Evolutionary conservation across 2,888 invertebrate species (phyloP).

Genomic region (Adela reaumurella): DNA sequence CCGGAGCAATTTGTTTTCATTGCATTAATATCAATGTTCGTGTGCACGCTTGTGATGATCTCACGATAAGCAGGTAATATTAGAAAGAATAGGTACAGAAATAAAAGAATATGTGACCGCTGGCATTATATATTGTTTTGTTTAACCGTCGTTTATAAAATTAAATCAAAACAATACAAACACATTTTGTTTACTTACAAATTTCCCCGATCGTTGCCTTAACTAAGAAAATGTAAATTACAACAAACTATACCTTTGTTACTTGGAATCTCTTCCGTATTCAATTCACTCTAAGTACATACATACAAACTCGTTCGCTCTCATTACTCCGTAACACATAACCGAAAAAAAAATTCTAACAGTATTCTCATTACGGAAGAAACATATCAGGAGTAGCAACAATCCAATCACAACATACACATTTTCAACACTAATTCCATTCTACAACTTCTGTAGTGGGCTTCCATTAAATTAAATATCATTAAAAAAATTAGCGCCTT

Average conservation of each 20-base stretch:
- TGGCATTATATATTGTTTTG: not conserved
- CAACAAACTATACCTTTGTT: constrained; percentile 1
- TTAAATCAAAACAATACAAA: not conserved
- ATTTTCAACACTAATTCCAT: not conserved
- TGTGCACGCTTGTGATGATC: too few species aligned
- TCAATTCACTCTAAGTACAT: not conserved
- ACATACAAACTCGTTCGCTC: not conserved
- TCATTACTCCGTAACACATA: not conserved
- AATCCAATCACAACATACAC: constrained; percentile 1
- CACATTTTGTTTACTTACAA: not conserved
- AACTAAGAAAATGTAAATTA: not conserved
- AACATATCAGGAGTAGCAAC: constrained; percentile 1
- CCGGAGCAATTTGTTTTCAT: too few species aligned
- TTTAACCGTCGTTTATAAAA: not conserved
- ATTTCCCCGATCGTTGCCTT: not conserved
- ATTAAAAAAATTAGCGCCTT: too few species aligned
- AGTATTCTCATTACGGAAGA: not conserved
- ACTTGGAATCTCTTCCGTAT: not conserved
- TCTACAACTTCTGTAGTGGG: not conserved
- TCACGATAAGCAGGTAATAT: not conserved
- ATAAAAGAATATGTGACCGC: not conserved
- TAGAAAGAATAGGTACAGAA: not conserved
- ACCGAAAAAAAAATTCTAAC: not conserved
- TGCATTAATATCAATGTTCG: too few species aligned
- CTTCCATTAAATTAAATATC: too few species aligned